Percentiles rank a stretch among this genome's conserved stretches.
phyloP scores from a whole-genome alignment of 2,797 vertebrate species.

The Labeo calbasu region DNA sequence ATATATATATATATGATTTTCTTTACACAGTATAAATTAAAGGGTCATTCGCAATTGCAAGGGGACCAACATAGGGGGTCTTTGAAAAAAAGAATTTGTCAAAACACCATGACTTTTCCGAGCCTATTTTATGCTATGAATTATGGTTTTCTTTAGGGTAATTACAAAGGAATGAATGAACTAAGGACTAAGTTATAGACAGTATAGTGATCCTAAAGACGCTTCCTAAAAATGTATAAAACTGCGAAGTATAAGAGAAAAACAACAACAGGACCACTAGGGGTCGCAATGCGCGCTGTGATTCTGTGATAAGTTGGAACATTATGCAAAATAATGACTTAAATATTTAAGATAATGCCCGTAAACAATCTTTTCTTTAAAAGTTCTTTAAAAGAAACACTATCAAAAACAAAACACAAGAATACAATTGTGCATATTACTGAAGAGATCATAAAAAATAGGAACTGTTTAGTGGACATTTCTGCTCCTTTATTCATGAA shows the following conservation, averaged over 20 bases:
- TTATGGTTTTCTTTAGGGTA: no score
- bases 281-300: not conserved
- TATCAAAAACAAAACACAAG: not conserved
- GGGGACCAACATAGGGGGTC: not conserved
- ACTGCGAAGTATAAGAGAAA: not conserved
- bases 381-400: not conserved
- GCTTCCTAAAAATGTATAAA: not conserved
- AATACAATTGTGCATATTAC: not conserved
- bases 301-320: not conserved
- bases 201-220: no score
- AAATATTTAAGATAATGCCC: not conserved
- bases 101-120: no score
- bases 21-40: not conserved
- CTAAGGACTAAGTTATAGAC: no score
- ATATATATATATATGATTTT: not conserved
- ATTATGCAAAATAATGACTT: no score
- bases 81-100: not conserved
- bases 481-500: slow-evolving; percentile 52
- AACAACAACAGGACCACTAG: not conserved
- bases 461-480: slow-evolving; percentile 19
- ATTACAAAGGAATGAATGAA: no score
- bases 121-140: no score
- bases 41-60: not conserved
- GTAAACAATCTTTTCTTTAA: not conserved
- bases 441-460: not conserved